Conservation (phyloP, 2,113 vertebrate species). For the Mellivora capensis region DNA sequence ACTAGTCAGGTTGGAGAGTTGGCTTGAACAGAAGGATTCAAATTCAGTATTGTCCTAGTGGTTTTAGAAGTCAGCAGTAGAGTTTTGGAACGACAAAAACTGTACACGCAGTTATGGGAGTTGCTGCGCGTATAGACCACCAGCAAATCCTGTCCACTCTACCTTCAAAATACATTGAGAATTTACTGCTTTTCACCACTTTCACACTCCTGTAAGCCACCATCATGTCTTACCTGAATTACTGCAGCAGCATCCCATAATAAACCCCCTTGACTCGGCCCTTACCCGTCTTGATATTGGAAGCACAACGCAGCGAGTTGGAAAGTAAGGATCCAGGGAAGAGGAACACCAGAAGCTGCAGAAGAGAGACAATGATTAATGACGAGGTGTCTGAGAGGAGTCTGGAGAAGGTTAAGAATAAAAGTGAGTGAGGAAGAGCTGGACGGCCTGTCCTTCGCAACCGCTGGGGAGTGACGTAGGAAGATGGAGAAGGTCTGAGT, state of each 20-base stretch:
- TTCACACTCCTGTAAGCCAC: rapidly evolving
- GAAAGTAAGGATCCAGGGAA: background rate
- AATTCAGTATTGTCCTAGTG: background rate
- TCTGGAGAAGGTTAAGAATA: background rate
- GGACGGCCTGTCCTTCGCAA: background rate
- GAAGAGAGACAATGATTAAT: background rate
- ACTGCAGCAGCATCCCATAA: no score
- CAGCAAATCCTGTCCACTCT: background rate
- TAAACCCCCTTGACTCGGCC: background rate
- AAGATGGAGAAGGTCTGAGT: background rate
- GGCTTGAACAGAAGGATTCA: background rate
- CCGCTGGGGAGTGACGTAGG: background rate
- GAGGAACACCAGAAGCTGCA: background rate
- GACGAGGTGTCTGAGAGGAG: background rate
- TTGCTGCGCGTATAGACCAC: rapidly evolving
- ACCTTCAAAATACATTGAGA: background rate
- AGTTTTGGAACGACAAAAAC: background rate
- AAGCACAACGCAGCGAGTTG: background rate
- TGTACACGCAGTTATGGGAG: rapidly evolving
- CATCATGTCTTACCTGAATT: background rate
- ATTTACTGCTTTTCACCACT: background rate
- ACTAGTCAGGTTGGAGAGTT: background rate
- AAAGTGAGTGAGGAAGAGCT: background rate
- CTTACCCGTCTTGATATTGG: background rate
- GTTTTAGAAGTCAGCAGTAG: background rate